Base-by-base conservation (phyloP, 2,888 invertebrate genomes). In the Ligdia adustata region DNA sequence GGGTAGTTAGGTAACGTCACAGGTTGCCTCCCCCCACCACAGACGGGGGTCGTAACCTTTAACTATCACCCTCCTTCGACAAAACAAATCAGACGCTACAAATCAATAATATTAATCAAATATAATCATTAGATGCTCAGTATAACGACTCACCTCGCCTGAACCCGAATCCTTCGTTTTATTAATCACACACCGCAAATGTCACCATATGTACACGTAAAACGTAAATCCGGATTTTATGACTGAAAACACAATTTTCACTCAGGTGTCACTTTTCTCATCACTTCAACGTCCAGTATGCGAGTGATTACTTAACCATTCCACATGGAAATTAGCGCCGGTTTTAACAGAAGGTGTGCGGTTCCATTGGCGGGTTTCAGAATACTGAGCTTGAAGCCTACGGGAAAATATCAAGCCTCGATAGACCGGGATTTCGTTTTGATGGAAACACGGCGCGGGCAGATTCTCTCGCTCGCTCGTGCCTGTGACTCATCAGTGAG, bases 321-420 rank as follows among this genome's bases (percentile, higher is more conserved):
- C 66, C 75, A 75, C 72, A 74, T 75, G 59, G 74, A 72, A 73
- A 58, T 66, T 62, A 63, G 61, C 58, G 60, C 65, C 72, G 75
- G 68, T 54, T 53, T 38, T 2, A 1, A 34, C 48, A 34, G 47
- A n/a, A 22, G 22, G 51, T 64, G 71, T 68, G 54, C 56, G 48
- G 53, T 59, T 66, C 68, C 60, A 72, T 48, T 66, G 60, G 60
- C 67, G 67, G 55, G 64, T 71, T 79, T 75, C 75, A 79, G 79
- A 64, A 70, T 69, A 89, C 86, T 87, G 81, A 81, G 71, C 71
- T 72, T 75, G 74, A 79, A 83, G 79, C 80, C 83, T 86, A 83
- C 84, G 76, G 84, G 85, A 88, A 85, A 87, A 84, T 78, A 74
- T 79, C 73, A 79, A 83, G 81, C 84, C 81, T 79, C 79, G 75